Base-by-base conservation (phyloP, 2,797 vertebrate genomes). In the Rhinoraja longicauda region DNA sequence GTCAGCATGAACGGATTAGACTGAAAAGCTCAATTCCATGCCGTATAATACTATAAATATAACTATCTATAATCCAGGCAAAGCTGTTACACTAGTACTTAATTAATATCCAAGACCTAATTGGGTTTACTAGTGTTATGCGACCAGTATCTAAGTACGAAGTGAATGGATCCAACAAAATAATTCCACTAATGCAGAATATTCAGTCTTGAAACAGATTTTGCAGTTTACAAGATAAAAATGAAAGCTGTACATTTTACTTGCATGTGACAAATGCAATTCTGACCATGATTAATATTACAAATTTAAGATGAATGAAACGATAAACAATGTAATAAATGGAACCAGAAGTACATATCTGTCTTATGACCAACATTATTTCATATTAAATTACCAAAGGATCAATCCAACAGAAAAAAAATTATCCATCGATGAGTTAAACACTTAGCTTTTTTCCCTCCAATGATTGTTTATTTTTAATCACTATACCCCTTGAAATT, bases 81-180 rank as follows among this genome's bases (percentile, higher is more conserved):
- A 24, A 92, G 24, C 90, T 45, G 26, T 73, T 73, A 36, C 90
- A 53, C 53, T 29, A 92, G 90, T 73, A 39, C 64, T 90, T 29
- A 32, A 70, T 17, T 62, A 90, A 39, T 64, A 90, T 67, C 12
- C 59, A 90, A 2, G 15, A 29, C n/a, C 19, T 90, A 90, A 90
- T 90, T 90, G 84, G 59, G 84, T 67, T 70, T 45, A 12, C 64
- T 72, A n/a, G 70, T 45, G 24, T 73, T 70, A 24, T n/a, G 29
- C 73, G 29, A 39, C 45, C 67, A 88, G 29, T 67, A 92, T 91
- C 70, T 73, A 73, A 45, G 29, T 45, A 53, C 39, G 73, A 73
- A 92, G 8, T 73, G 39, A 92, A 92, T 72, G 70, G 21, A 92
- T 92, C 32, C 39, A 53, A 72, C 70, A 45, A 92, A 72, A 19